A percentile compares a stretch with the other conserved stretches of the same genome.
These are phyloP conservation scores for Unio delphinus DNA, from an alignment of 2,888 invertebrate genomes.

Conservation along the genomic window DNA sequence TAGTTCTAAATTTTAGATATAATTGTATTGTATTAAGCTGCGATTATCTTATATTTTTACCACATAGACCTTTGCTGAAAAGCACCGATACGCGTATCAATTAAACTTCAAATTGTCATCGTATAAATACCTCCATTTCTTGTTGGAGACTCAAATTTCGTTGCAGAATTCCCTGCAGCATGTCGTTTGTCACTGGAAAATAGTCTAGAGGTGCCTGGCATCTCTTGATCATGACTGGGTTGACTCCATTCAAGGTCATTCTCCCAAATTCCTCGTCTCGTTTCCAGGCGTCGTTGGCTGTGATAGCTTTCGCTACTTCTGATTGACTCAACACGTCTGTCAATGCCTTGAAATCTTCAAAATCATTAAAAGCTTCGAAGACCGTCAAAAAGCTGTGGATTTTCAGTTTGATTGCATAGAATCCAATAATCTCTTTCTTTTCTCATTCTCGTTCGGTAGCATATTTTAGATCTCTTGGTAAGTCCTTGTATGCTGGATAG, in stretches of 20 bases:
- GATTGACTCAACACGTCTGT: conserved; percentile 15
- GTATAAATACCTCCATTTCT: conserved; percentile 26
- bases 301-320: conserved; percentile 15
- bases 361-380: conserved; percentile 27
- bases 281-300: conserved; percentile 21
- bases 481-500: conserved; percentile 16
- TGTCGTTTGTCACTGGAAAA: conserved; percentile 31
- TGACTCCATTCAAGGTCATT: conserved; percentile 20
- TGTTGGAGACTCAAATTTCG: conserved; percentile 20
- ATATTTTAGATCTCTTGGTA: conserved; percentile 27
- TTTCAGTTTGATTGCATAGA: conserved; percentile 25
- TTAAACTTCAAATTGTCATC: too few relatives aligned
- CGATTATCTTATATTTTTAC: too few relatives aligned
- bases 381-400: conserved; percentile 22
- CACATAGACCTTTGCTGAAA: too few relatives aligned
- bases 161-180: conserved; percentile 21
- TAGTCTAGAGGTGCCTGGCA: conserved; percentile 6
- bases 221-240: conserved; percentile 22
- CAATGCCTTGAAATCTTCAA: conserved; percentile 29
- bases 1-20: too few relatives aligned
- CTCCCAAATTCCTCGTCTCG: conserved; percentile 34
- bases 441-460: conserved; percentile 23
- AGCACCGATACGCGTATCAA: too few relatives aligned
- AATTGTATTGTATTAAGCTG: too few relatives aligned
- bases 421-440: conserved; percentile 23